Evolutionary conservation across 2,797 vertebrate species (phyloP).

Genomic region (Thripadectes ignobilis): DNA sequence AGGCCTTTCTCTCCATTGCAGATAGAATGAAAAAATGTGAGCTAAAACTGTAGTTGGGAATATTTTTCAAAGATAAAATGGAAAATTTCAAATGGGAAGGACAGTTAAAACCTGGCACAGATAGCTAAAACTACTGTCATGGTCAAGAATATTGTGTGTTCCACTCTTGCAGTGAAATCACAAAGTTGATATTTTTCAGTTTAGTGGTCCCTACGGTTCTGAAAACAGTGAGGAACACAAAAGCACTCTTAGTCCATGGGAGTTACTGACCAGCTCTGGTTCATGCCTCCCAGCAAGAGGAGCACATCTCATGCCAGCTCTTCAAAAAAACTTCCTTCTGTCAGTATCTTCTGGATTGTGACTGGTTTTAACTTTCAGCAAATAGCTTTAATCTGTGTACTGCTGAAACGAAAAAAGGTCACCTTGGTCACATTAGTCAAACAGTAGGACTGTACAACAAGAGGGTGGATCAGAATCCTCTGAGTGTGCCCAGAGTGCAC

Average conservation of each 20-base stretch:
- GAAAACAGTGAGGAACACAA: neutral
- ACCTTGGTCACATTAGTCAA: neutral
- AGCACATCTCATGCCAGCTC: neutral
- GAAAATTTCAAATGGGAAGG: neutral
- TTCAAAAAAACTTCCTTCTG: neutral
- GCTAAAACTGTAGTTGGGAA: neutral
- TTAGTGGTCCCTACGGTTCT: neutral
- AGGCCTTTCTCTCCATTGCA: neutral
- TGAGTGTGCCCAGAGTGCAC: neutral
- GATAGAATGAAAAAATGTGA: neutral
- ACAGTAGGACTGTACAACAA: neutral
- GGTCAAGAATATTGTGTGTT: neutral
- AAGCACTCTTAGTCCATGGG: neutral
- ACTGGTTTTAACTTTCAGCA: neutral
- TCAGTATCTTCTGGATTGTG: neutral
- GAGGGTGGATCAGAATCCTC: neutral
- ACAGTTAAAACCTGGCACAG: neutral
- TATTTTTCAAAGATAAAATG: neutral
- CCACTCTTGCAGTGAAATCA: neutral
- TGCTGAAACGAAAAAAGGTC: neutral
- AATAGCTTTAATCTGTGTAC: neutral
- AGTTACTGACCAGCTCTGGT: neutral
- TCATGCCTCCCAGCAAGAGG: neutral
- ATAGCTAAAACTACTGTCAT: neutral
- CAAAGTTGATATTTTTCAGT: neutral